These are phyloP conservation scores for Laticauda colubrina DNA, from an alignment of 2,113 vertebrate species.

Conservation along the genomic window DNA sequence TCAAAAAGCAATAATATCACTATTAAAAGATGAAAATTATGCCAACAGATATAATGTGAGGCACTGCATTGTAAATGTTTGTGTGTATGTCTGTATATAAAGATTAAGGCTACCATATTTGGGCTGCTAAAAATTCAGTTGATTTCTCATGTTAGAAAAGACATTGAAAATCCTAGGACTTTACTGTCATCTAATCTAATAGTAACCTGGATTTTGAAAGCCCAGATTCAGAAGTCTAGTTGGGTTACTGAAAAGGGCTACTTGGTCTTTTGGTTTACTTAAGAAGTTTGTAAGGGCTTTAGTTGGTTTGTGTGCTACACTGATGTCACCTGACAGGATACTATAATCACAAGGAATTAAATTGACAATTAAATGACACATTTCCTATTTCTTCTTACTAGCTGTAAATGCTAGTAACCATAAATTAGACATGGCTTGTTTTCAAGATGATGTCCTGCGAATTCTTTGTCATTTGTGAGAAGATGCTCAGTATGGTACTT, in stretches of 20 bases:
- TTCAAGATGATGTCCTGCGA: background rate
- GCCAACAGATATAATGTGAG: constrained; percentile 47
- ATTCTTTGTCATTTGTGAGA: background rate
- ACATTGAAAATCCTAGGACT: background rate
- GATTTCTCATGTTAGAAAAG: background rate
- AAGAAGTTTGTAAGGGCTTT: background rate
- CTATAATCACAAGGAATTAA: background rate
- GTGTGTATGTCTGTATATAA: background rate
- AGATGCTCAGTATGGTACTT: background rate
- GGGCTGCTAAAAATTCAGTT: background rate
- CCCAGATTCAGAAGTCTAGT: background rate
- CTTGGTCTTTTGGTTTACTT: background rate
- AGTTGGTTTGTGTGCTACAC: background rate
- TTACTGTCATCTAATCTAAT: background rate
- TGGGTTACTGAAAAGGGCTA: background rate
- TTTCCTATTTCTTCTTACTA: background rate
- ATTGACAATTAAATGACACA: background rate
- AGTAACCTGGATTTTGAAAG: background rate
- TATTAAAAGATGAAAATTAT: constrained; percentile 61
- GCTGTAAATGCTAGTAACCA: background rate
- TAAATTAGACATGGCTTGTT: background rate
- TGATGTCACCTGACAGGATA: background rate
- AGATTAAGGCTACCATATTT: background rate
- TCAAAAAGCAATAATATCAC: constrained; percentile 59
- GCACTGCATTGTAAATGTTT: background rate